Base-by-base conservation (phyloP, 2,113 vertebrate species). In the Catharus minimus region DNA sequence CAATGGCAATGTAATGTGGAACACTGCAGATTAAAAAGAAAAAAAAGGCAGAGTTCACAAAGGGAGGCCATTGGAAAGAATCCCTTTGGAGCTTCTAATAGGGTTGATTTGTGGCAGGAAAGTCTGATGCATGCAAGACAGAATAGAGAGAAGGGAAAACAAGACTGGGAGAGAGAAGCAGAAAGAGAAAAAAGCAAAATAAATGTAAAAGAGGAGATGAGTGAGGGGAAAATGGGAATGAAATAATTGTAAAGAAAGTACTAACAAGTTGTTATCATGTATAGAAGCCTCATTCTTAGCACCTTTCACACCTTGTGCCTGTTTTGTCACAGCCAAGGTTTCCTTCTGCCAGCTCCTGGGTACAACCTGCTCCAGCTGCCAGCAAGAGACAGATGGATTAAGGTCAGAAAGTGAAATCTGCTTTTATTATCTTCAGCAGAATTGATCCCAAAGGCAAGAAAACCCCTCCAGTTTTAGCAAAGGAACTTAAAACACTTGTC, bases 1-100 rank as follows among this genome's bases (percentile, higher is more conserved):
- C 96, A 96, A 96, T 94, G 96, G 67, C 74, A 84, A 67, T 94
- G 92, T 95, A 96, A 95, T 89, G 85, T 44, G 85, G 84, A 95
- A 95, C 57, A 83, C 39, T 93, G 89, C 82, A 95, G 76, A 89
- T 92, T 95, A 92, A 95, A 95, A 94, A 73, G 53, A 78, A 64
- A 86, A 86, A 86, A 77, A 85, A 73, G 47, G 27, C 65, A 80
- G 79, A 82, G 89, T 90, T 94, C 90, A 76, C 71, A 94, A 86
- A 88, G 56, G 72, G 65, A 95, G 82, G 85, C 67, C 72, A 75
- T 62, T 78, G 95, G 46, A 41, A 82, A 60, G 43, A 78, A 88
- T 92, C 75, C 74, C 86, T 95, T 93, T 66, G 62, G 90, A 95
- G 92, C 57, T 90, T 82, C 82, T 92, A 94, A 94, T 68, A 32